Evolutionary conservation across 2,797 vertebrate species (phyloP).

Genomic region (Paedocypris micromegethes): DNA sequence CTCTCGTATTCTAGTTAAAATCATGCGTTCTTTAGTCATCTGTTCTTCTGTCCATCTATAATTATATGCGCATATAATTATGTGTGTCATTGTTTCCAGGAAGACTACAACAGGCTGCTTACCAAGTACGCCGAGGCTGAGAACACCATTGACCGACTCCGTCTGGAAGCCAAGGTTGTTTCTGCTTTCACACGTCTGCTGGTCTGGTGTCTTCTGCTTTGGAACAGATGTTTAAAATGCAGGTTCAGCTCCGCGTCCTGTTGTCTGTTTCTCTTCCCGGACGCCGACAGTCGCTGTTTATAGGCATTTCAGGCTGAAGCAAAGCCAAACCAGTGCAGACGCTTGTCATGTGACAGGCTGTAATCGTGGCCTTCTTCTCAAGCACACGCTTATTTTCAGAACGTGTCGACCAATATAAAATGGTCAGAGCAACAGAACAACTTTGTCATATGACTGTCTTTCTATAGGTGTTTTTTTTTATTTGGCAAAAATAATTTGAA

Average conservation of each 20-base stretch:
- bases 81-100: slow-evolving; percentile 58
- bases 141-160: slow-evolving; percentile 92
- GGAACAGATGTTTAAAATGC: too few relatives aligned
- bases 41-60: not conserved
- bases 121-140: slow-evolving; percentile 89
- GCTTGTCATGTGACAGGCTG: slow-evolving; percentile 3
- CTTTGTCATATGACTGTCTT: too few relatives aligned
- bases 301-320: slow-evolving; percentile 31
- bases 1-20: too few relatives aligned
- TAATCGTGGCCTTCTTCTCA: slow-evolving; percentile 16
- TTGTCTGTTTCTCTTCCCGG: not conserved
- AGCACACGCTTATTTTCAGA: not conserved
- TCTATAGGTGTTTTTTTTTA: too few relatives aligned
- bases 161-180: slow-evolving; percentile 85
- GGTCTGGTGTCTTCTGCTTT: too few relatives aligned
- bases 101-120: slow-evolving; percentile 85
- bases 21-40: not conserved
- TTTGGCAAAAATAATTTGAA: too few relatives aligned
- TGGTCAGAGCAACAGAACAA: too few relatives aligned
- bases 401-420: too few relatives aligned
- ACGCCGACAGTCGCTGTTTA: slow-evolving; percentile 34
- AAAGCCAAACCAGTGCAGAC: slow-evolving; percentile 23
- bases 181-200: too few relatives aligned
- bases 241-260: too few relatives aligned
- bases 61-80: not conserved